Evolutionary conservation across 2,888 invertebrate species (phyloP), one percentile per base, ranked within the genome.

Genomic region (Lochmaea capreae): DNA sequence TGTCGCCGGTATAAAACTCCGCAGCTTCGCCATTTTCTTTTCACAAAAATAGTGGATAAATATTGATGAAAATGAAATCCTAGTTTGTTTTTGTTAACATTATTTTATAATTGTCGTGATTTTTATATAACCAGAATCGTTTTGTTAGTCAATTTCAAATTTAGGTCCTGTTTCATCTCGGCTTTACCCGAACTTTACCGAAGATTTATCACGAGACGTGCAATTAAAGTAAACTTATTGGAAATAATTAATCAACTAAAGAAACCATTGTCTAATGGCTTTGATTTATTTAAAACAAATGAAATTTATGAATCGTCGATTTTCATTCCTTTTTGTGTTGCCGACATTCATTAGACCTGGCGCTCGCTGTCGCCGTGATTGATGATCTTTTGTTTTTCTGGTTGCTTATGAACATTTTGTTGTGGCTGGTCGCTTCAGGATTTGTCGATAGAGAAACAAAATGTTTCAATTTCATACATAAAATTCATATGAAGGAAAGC

Each of bases 221-320:
- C 33, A 76, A 79, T 80, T 78, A 77, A 76, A 72, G 63, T 63
- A 66, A 77, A 78, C 76, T 79, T 80, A 81, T 81, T 81, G 79
- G 79, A 77, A 73, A 74, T 82, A 82, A 84, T 84, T 84, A 84
- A 83, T 84, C 82, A 83, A 81, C 76, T 72, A 79, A 80, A 80
- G 76, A 74, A 76, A 76, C 79, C 80, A 82, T 83, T 83, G 83
- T 83, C 82, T 75, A 81, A 81, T 79, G 82, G 80, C 79, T 83
- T 81, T 83, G 83, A 83, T 83, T 83, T 82, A 84, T 84, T 84
- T 82, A 82, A 83, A 83, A 84, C 84, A 84, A 84, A 84, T 83
- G 82, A 83, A 84, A 84, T 83, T 83, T 84, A 83, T 84, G 84
- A 83, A 78, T 84, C 80, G 84, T 81, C 80, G 79, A 80, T 83